Evolutionary conservation across 2,797 vertebrate species (phyloP).

Genomic region (Etheostoma perlongum): DNA sequence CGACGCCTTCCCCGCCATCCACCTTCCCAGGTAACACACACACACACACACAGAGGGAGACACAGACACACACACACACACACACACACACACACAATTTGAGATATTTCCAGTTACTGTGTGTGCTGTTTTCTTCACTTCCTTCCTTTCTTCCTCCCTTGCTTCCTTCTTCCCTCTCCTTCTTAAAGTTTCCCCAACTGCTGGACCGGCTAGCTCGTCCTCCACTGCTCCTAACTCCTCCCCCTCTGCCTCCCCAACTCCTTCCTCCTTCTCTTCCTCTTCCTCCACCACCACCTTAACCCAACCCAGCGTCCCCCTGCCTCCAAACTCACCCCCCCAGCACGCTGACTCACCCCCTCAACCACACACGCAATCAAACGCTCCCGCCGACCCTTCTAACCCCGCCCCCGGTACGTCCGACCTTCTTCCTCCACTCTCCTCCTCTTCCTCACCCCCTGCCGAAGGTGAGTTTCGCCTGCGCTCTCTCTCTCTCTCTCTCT

Average conservation of each 20-base stretch:
- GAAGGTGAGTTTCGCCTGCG: constrained; percentile 88
- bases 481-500: neutral
- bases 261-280: constrained; percentile 73
- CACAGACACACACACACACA: no score
- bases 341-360: constrained; percentile 36
- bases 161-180: constrained; percentile 13
- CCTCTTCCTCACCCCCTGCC: constrained; percentile 83
- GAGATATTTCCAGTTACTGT: no score
- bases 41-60: neutral
- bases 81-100: no score
- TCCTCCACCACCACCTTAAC: constrained; percentile 77
- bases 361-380: constrained; percentile 18
- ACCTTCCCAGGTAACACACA: constrained; percentile 90
- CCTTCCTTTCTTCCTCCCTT: constrained; percentile 1
- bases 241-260: constrained; percentile 71
- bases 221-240: constrained; percentile 82
- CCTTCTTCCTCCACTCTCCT: constrained; percentile 67
- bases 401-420: constrained; percentile 74
- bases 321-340: constrained; percentile 73
- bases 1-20: constrained; percentile 95
- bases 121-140: no score
- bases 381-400: constrained; percentile 43
- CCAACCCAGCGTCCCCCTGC: constrained; percentile 71
- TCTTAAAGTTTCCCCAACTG: constrained; percentile 68
- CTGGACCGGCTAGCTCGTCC: constrained; percentile 70